Base-by-base conservation (phyloP, 2,113 vertebrate species). In the Tachysurus fulvidraco region DNA sequence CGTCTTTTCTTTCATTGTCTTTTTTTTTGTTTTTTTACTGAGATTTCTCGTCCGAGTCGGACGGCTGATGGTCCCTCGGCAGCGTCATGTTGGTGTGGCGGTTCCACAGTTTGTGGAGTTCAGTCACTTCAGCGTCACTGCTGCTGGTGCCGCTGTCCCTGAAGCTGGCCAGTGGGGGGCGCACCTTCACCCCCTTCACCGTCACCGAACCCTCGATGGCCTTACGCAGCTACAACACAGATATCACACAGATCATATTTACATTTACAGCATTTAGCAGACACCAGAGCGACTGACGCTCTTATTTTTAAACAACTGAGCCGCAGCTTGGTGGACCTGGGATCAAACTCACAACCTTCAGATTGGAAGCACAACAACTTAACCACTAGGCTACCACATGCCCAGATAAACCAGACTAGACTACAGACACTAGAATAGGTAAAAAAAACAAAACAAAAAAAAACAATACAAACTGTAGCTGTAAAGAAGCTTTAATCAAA, bases 121-220 rank as follows among this genome's bases (percentile, higher is more conserved):
- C 97, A 0, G 98, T 97, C 93, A 97, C 97, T 88, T 99, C 98
- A 0, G 96, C 96, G 89, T 99, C 97, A 0, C 96, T 95, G 93
- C 97, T 96, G 89, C 98, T 99, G 91, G 97, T 95, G 2, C 95
- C 97, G 81, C 96, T 97, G 93, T 98, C 96, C 0, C 98, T 94
- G 95, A 99, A 99, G 90, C 97, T 99, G 92, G 98, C 98, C 14
- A 99, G 95, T 0, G 98, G 98, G 0, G 98, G 98, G 59, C 97
- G 96, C 62, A 99, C 96, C 89, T 99, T 99, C 89, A 96, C 97
- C 0, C 98, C 98, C 88, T 99, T 98, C 86, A 95, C 96, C 0
- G 96, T 99, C 93, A 99, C 95, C 0, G 98, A 98, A 86, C 98
- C 98, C 92, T 99, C 98, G 0, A 99, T 98, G 83, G 98, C 98